These are phyloP conservation scores for Philaethria dido DNA, from an alignment of 2,888 invertebrate genomes.

Conservation along the genomic window DNA sequence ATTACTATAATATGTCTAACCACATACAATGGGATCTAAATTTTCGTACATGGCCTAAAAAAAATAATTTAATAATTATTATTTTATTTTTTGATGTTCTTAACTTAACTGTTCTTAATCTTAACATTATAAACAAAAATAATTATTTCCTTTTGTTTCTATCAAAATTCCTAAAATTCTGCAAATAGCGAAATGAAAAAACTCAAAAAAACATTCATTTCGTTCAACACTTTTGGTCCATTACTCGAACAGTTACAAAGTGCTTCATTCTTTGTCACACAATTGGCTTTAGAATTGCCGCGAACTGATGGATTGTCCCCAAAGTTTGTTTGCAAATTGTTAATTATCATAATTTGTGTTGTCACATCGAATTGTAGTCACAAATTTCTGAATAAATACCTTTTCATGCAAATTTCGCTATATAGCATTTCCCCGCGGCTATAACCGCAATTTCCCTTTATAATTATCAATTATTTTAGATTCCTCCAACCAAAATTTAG, in stretches of 20 bases:
- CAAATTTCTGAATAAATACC: slow-evolving; percentile 32
- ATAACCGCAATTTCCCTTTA: slow-evolving; percentile 1
- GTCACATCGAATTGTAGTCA: slow-evolving; percentile 49
- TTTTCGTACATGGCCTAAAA: too few species aligned
- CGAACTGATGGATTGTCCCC: slow-evolving; percentile 71
- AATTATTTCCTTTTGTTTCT: too few species aligned
- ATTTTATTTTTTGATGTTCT: too few species aligned
- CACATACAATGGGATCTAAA: too few species aligned
- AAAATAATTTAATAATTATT: too few species aligned
- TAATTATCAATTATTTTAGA: slow-evolving; percentile 9
- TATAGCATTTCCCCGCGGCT: background rate
- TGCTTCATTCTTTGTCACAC: slow-evolving; percentile 51
- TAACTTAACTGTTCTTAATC: too few species aligned
- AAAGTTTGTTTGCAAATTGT: slow-evolving; percentile 70
- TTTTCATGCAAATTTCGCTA: slow-evolving; percentile 14
- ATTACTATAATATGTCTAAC: too few species aligned
- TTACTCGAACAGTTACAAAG: slow-evolving; percentile 40
- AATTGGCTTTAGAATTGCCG: slow-evolving; percentile 65
- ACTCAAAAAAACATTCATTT: slow-evolving; percentile 23
- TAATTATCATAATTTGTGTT: slow-evolving; percentile 70
- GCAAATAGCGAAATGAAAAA: background rate
- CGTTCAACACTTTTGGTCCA: slow-evolving; percentile 23
- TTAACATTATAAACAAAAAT: too few species aligned
- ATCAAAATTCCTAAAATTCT: background rate
- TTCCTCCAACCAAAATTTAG: background rate